A percentile compares a stretch with the other conserved stretches of the same genome.
Evolutionary conservation across 1,140 invertebrate species (phyloP).

Genomic region (Periplaneta americana): DNA sequence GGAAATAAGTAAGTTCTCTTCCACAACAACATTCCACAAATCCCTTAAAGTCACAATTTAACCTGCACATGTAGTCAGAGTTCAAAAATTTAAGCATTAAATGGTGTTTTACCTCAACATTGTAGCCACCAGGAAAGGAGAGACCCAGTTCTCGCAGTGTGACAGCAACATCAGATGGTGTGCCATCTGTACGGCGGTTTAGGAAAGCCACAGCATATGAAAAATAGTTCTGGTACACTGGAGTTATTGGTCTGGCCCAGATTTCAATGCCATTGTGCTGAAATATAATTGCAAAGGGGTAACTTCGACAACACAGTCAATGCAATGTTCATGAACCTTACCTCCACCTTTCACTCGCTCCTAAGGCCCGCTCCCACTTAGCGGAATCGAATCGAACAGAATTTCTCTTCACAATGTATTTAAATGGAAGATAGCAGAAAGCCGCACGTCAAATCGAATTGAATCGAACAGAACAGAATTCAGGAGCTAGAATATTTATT

Average conservation of each 20-base stretch:
- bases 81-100: no score
- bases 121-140: slow-evolving; percentile 69
- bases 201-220: slow-evolving; percentile 85
- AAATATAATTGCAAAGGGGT: not conserved
- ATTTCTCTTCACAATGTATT: no score
- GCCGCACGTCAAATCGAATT: no score
- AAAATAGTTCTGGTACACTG: slow-evolving; percentile 72
- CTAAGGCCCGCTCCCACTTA: no score
- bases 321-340: no score
- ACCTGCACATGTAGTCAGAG: no score
- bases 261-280: slow-evolving; percentile 88
- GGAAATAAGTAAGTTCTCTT: not conserved
- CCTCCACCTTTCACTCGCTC: no score
- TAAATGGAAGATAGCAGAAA: no score
- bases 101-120: slow-evolving; percentile 67
- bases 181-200: slow-evolving; percentile 84
- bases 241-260: slow-evolving; percentile 82
- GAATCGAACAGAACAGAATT: no score
- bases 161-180: slow-evolving; percentile 81
- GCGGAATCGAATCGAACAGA: no score
- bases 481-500: no score
- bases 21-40: not conserved
- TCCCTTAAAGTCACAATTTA: not conserved
- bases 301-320: no score
- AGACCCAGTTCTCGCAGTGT: slow-evolving; percentile 78